These are phyloP conservation scores for Corythornis madagascariensis DNA, from an alignment of 2,113 vertebrate species.

Conservation along the genomic window DNA sequence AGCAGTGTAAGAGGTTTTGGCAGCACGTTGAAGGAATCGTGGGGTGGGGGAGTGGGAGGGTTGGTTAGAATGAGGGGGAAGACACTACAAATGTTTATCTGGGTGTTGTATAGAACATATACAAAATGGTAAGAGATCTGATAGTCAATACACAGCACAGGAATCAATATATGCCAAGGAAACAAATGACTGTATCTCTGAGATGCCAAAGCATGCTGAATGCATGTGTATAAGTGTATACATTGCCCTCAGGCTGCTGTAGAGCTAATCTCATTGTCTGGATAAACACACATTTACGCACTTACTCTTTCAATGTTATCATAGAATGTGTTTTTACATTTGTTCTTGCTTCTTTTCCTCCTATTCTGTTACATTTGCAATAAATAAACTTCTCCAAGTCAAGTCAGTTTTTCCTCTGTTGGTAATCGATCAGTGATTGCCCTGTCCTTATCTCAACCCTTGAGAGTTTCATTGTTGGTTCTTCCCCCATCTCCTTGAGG, in stretches of 20 bases:
- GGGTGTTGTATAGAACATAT: neutral
- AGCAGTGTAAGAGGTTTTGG: neutral
- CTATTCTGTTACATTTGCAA: neutral
- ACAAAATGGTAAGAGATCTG: neutral
- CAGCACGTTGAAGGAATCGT: neutral
- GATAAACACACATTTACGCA: neutral
- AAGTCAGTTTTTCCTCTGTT: neutral
- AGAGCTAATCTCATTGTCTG: neutral
- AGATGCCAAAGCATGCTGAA: neutral
- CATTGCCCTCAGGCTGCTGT: neutral
- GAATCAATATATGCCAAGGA: neutral
- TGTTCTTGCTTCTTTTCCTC: neutral
- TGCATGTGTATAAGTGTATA: neutral
- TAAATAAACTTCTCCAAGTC: neutral
- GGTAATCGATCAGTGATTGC: neutral
- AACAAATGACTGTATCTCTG: neutral
- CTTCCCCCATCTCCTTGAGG: neutral
- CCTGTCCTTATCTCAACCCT: neutral
- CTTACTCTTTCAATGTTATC: neutral
- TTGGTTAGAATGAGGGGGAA: neutral
- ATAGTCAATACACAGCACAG: neutral
- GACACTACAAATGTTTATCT: neutral
- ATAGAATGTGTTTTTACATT: neutral
- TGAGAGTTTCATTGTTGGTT: rapidly evolving
- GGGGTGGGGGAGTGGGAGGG: rapidly evolving